Evolutionary conservation across 2,113 vertebrate genomes (phyloP), one percentile per base, ranked within the genome.

Genomic region (Salvelinus namaycush): DNA sequence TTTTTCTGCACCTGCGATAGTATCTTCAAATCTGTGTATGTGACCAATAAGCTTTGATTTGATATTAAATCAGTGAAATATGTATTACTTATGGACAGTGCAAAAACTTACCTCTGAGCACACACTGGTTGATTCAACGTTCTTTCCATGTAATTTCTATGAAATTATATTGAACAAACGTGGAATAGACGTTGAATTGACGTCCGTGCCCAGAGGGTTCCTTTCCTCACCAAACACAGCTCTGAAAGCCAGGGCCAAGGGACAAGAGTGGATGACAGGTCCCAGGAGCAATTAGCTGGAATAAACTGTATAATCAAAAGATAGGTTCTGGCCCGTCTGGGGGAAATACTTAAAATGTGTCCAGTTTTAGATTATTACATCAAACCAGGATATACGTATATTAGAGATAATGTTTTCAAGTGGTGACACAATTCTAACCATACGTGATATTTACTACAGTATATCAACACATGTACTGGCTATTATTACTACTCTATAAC

Each of bases 31-130:
- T 44, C 39, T 44, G 39, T 9, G 39, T 44, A 44, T 11, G 39
- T 44, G 39, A 44, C 39, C 39, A 44, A 44, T 44, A 44, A 44
- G 1, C 39, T 44, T 44, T 44, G 8, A 44, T 9, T 44, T 44
- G 83, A 91, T 93, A 92, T 93, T 89, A 92, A 90, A 93, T 88
- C 76, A 78, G 71, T 90, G 86, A 90, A 92, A 92, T 84, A 93
- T 90, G 84, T 91, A 92, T 91, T 86, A 86, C 86, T 81, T 72
- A 34, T 44, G 39, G 39, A 44, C 39, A 44, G 8, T 44, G 39
- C 39, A 44, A 44, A 44, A 6, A 44, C 39, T 11, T 44, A 8
- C 39, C 39, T 34, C 34, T 34, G 34, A 34, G 6, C 6, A 7
- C 6, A 34, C 34, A 34, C 34, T 34, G 6, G 34, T 34, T 34